Evolutionary conservation across 2,113 vertebrate genomes (phyloP).

Genomic region (Uropsilus gracilis): DNA sequence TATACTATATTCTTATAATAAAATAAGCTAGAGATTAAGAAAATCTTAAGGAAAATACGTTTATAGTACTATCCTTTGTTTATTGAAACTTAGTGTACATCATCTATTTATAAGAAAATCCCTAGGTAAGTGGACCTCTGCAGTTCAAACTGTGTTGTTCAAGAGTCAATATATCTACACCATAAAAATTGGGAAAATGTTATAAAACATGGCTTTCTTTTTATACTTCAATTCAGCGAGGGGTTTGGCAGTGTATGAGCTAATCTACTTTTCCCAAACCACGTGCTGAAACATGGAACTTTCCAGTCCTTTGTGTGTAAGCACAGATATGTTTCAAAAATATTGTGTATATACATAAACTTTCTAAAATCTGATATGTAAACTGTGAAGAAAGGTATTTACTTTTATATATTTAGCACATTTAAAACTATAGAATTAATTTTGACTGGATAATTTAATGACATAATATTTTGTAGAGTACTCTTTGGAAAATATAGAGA

Average conservation of each 20-base stretch:
- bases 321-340: too few species aligned
- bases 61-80: not conserved
- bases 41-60: not conserved
- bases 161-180: not conserved
- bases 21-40: not conserved
- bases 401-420: slow-evolving; percentile 12
- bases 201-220: not conserved
- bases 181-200: not conserved
- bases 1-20: not conserved
- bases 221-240: too few species aligned
- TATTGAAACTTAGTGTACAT: not conserved
- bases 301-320: slow-evolving; percentile 14
- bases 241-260: too few species aligned
- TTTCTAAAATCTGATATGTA: slow-evolving; percentile 25
- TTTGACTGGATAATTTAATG: slow-evolving; percentile 38
- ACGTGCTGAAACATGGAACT: not conserved
- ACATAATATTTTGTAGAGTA: slow-evolving; percentile 14
- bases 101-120: not conserved
- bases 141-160: not conserved
- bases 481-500: not conserved
- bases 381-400: slow-evolving; percentile 28
- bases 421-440: slow-evolving; percentile 12
- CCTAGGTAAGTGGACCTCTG: not conserved
- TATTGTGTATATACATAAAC: not conserved
- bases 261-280: too few species aligned